Evolutionary conservation across 2,797 vertebrate genomes (phyloP), one percentile per base, ranked within the genome.

Genomic region (Cottoperca gobio): DNA sequence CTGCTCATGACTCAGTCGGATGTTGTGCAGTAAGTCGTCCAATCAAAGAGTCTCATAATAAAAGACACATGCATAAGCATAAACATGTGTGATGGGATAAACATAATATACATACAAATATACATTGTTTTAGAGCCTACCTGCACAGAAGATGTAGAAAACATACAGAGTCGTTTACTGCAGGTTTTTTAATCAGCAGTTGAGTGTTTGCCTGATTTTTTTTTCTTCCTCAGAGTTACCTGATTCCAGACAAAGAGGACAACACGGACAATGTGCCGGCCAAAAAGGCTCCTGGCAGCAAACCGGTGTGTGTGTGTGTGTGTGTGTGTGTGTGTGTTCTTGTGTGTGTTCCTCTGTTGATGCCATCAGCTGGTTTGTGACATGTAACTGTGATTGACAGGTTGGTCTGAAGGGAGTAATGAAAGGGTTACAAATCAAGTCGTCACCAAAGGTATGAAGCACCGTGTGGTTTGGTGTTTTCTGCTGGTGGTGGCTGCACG

Each of bases 401-500:
- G 69, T 67, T 2, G 58, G 1, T 59, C 78, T 90, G 61, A 90
- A 82, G 46, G 91, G 70, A 43, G 76, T 81, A 6, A 85, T 83
- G 80, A 93, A 84, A 83, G 83, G 81, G 14, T 78, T 81, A 8
- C 86, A 83, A 2, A 9, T 89, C 40, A 90, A 85, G 74, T 57
- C 86, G 8, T 76, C 85, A 9, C 67, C 84, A 12, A 88, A 92
- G 89, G 89, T 91, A 87, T 2, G 28, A 67, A 31, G 35, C 58
- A 8, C 24, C 46, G 4, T 14, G 33, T 33, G 62, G 2, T 49
- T 8, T 59, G 42, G 35, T 77, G 55, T 42, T 54, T 67, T 5
- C 23, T 64, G 49, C 37, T 69, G 70, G 40, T 74, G 63, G 68
- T 3, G 79, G 66, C 37, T 65, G 26, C 13, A 37, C 6, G 2